Evolutionary conservation across 2,888 invertebrate species (phyloP), one percentile per base, ranked within the genome.

Genomic region (Alloplasta piceator): DNA sequence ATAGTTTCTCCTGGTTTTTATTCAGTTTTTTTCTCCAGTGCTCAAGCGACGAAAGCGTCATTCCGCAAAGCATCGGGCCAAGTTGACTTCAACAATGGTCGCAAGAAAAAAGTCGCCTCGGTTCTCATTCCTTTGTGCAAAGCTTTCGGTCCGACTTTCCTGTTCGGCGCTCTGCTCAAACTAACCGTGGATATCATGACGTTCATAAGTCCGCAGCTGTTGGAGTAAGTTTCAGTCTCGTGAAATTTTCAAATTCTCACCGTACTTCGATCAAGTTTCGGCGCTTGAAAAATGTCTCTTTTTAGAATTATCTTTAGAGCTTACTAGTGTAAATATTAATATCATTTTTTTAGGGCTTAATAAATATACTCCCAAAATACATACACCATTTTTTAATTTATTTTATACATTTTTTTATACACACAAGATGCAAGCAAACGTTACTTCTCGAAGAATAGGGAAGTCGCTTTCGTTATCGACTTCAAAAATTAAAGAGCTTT

Each of bases 121-220:
- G 95, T 99, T 85, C 93, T 98, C 88, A 95, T 96, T 43, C 96
- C 98, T 0, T 93, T 99, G 61, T 94, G 96, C 85, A 95, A 96
- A 90, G 96, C 98, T 5, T 99, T 98, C 92, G 98, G 98, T 61
- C 95, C 95, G 0, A 96, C 96, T 73, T 98, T 98, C 90, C 81
- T 98, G 0, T 95, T 98, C 87, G 98, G 98, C n/a, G 94, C 97
- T 0, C 91, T 96, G 68, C 93, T 98, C 83, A 98, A 98, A 92
- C 91, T 98, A 0, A 88, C 96, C 48, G 96, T 97, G 88, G 98
- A 98, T 92, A 83, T 96, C 12, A 92, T 99, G 71, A 96, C 96
- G 84, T 99, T 99, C 92, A 94, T 96, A 55, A 98, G 97, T 86
- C 99, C 99, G 0, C 96, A 97, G 92, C 93, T 99, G 87, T 94